Percentiles rank a stretch among this genome's conserved stretches.
Evolutionary conservation across 2,888 invertebrate species (phyloP).

Genomic region (Halocaridina rubra): DNA sequence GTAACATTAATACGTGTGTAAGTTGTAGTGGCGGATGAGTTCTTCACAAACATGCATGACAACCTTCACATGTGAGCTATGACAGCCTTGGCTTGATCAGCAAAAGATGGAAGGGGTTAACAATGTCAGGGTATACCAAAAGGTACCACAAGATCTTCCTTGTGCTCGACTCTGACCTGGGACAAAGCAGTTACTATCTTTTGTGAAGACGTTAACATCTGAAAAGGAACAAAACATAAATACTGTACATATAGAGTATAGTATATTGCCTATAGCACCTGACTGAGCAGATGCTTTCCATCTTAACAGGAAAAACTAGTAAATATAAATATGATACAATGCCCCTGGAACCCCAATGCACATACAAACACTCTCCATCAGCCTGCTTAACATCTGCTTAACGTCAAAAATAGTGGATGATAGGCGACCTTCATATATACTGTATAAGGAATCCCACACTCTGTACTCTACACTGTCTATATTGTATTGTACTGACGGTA

Average conservation of each 20-base stretch:
- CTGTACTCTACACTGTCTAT: too few relatives aligned
- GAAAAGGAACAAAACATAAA: background rate
- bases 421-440: too few relatives aligned
- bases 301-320: too few relatives aligned
- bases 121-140: slow-evolving; percentile 73
- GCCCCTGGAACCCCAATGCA: too few relatives aligned
- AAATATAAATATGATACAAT: too few relatives aligned
- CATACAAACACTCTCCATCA: too few relatives aligned
- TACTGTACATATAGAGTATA: background rate
- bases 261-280: too few relatives aligned
- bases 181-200: slow-evolving; percentile 74
- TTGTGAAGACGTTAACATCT: slow-evolving; percentile 37
- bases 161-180: slow-evolving; percentile 87
- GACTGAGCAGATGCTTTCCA: too few relatives aligned
- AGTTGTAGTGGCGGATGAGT: background rate
- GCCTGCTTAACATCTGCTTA: too few relatives aligned
- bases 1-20: background rate
- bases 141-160: slow-evolving; percentile 89
- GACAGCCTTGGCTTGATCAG: background rate
- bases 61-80: background rate
- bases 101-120: slow-evolving; percentile 19
- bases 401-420: too few relatives aligned
- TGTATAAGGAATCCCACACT: too few relatives aligned
- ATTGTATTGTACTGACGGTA: too few relatives aligned
- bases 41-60: background rate